phyloP scores from a whole-genome alignment of 2,797 vertebrate species.

The Clarias platycephalus region DNA sequence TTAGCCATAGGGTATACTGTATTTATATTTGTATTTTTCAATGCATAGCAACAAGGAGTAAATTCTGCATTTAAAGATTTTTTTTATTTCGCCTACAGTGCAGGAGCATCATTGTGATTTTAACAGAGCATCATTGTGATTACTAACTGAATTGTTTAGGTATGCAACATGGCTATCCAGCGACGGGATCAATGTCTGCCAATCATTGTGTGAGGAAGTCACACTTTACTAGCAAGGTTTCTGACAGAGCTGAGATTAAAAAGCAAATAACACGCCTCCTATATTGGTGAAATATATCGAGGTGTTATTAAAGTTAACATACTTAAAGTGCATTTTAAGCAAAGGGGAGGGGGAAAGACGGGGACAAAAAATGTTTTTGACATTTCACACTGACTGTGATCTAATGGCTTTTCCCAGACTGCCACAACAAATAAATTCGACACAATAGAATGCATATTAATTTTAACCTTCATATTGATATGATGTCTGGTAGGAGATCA shows the following conservation, averaged over 20 bases:
- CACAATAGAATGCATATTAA: slow-evolving; percentile 17
- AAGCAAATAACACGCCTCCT: background rate
- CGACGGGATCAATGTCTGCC: background rate
- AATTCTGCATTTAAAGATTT: background rate
- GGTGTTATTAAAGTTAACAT: background rate
- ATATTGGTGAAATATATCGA: background rate
- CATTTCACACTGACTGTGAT: background rate
- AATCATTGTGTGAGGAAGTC: background rate
- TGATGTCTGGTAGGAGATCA: background rate
- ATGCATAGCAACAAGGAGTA: no score
- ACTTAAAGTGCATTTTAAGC: background rate
- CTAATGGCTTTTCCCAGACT: background rate
- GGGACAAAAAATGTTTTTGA: background rate
- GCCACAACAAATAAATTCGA: background rate
- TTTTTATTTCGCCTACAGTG: background rate
- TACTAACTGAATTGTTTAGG: background rate
- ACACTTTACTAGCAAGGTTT: background rate
- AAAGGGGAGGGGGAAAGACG: background rate
- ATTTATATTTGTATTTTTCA: background rate
- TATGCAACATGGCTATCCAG: no score
- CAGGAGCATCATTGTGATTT: background rate
- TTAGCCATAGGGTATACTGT: background rate
- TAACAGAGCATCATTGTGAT: background rate
- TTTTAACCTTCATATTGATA: background rate
- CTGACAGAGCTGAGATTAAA: background rate